Evolutionary conservation across 2,113 vertebrate genomes (phyloP).

Genomic region (Pseudopodoces humilis): DNA sequence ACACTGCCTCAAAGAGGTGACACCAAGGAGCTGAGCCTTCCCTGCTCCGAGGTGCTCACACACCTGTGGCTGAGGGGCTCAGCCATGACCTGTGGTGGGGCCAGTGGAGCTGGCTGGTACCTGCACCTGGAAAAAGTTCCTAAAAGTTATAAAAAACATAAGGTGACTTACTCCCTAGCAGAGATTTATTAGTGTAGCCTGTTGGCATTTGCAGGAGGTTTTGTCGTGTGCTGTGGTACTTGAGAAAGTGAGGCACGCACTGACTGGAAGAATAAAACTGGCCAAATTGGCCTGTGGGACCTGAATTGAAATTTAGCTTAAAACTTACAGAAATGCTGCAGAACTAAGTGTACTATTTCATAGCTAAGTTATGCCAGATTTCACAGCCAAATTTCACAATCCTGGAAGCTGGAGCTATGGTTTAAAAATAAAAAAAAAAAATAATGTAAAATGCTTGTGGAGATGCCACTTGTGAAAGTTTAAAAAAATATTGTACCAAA

Average conservation of each 20-base stretch:
- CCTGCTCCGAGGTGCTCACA: accelerated
- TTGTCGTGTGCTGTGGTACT: neutral
- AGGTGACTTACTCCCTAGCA: neutral
- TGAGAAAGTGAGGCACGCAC: neutral
- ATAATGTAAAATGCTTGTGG: neutral
- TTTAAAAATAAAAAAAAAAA: neutral
- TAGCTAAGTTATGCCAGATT: neutral
- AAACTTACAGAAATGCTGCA: neutral
- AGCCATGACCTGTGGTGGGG: neutral
- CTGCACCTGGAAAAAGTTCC: neutral
- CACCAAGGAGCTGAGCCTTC: neutral
- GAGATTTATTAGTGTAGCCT: neutral
- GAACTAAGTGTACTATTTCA: neutral
- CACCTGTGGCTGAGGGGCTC: accelerated
- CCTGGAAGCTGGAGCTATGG: neutral
- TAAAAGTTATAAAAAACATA: neutral
- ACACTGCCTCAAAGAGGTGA: neutral
- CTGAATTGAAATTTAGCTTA: neutral
- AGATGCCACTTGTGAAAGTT: neutral
- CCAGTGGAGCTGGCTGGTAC: neutral
- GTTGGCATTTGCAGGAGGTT: accelerated
- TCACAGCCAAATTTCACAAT: neutral
- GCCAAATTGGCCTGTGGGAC: neutral
- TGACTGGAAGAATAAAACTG: neutral
- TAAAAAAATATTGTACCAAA: neutral